These are phyloP conservation scores for Stichopus chloronotus DNA, from an alignment of 35 echinoderm and acorn worm species.

Conservation along the genomic window DNA sequence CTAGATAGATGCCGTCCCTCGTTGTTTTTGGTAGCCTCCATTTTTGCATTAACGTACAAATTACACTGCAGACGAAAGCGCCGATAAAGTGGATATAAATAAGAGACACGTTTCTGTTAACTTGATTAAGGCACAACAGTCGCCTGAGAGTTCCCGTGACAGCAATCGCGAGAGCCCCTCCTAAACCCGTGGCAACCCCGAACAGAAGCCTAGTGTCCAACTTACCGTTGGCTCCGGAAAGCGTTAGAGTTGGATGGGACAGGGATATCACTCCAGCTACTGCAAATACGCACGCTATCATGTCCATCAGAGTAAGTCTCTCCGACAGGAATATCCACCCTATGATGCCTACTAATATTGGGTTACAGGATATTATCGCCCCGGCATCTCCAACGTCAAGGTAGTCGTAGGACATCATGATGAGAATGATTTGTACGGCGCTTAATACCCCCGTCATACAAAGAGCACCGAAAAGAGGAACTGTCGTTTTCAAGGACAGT, in stretches of 20 bases:
- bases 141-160: not conserved
- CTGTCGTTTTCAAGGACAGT: not conserved
- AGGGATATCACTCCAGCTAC: not conserved
- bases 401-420: not conserved
- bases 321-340: not conserved
- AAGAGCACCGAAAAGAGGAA: not conserved
- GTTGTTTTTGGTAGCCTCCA: not conserved
- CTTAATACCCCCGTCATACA: not conserved
- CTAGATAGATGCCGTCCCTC: not conserved
- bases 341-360: not conserved
- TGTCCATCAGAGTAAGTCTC: not conserved
- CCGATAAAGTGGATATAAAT: not conserved
- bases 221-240: not conserved
- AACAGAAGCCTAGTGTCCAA: not conserved
- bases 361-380: constrained; percentile 6
- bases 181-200: not conserved
- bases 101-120: not conserved
- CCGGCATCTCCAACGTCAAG: constrained; percentile 4
- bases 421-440: not conserved
- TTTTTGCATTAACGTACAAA: not conserved
- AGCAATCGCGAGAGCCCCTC: not conserved
- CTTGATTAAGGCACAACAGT: not conserved
- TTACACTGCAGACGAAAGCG: not conserved
- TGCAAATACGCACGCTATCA: not conserved
- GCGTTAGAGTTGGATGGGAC: not conserved